These are phyloP conservation scores for Drosophila mojavensis DNA, from an alignment of 1,140 invertebrate genomes.

Conservation along the genomic window DNA sequence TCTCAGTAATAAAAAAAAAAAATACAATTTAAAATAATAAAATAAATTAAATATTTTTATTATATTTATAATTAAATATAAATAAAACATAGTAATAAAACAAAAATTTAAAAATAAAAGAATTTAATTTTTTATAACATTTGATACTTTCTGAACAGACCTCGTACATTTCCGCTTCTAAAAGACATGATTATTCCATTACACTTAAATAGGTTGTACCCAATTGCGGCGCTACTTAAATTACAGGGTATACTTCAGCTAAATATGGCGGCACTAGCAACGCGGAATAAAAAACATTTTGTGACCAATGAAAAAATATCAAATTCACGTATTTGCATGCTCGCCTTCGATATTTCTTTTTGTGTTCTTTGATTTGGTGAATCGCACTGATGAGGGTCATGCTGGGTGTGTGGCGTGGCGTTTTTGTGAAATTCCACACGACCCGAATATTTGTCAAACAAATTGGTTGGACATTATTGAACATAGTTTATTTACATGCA, in stretches of 20 bases:
- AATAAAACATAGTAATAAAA: too few relatives aligned
- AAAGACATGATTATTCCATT: too few relatives aligned
- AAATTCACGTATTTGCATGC: constrained; percentile 17
- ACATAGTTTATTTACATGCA: constrained; percentile 3
- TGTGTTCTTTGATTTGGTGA: constrained; percentile 16
- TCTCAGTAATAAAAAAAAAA: too few relatives aligned
- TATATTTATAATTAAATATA: too few relatives aligned
- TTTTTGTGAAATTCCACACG: constrained; percentile 9
- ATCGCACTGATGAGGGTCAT: constrained; percentile 44
- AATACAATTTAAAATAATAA: too few relatives aligned
- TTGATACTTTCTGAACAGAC: too few relatives aligned
- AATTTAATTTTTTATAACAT: neutral
- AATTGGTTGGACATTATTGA: constrained; percentile 44
- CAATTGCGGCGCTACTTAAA: neutral
- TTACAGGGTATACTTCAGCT: constrained; percentile 2
- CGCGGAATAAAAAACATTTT: constrained; percentile 28
- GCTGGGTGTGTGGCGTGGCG: neutral
- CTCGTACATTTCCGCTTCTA: too few relatives aligned
- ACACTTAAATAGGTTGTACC: too few relatives aligned
- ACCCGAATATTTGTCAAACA: constrained; percentile 46
- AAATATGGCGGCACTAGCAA: constrained; percentile 8
- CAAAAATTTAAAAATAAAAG: neutral
- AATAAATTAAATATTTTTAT: too few relatives aligned
- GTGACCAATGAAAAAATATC: constrained; percentile 36
- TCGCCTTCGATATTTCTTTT: constrained; percentile 8